phyloP scores from a whole-genome alignment of 1,140 invertebrate species.

The Leptestheria dahalacensis region DNA sequence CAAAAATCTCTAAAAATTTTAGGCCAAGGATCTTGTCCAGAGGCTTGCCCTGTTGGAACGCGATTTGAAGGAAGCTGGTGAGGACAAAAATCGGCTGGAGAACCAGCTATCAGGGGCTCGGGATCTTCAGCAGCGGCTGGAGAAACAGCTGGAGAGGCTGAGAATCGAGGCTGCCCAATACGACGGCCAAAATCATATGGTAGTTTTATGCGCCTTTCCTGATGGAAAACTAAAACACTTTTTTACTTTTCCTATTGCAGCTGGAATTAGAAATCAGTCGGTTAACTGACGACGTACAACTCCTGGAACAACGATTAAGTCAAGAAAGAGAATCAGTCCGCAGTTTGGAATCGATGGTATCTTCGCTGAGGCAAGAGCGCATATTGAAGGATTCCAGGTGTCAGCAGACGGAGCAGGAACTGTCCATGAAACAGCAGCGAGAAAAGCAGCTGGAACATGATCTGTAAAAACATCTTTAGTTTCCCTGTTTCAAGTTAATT shows the following conservation, averaged over 20 bases:
- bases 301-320: slow-evolving; percentile 9
- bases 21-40: slow-evolving; percentile 9
- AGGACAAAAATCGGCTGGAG: slow-evolving; percentile 8
- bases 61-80: slow-evolving; percentile 3
- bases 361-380: slow-evolving; percentile 9
- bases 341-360: slow-evolving; percentile 6
- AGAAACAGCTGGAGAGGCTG: slow-evolving; percentile 12
- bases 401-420: background rate
- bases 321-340: slow-evolving; percentile 10
- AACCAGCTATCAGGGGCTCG: slow-evolving; percentile 4
- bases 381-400: background rate
- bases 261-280: slow-evolving; percentile 9
- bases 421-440: background rate
- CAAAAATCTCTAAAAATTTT: background rate
- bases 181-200: slow-evolving; percentile 5
- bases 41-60: slow-evolving; percentile 7
- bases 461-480: slow-evolving; percentile 1
- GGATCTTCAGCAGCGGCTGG: slow-evolving; percentile 9
- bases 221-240: background rate
- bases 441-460: background rate
- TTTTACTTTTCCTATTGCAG: background rate
- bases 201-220: too few relatives aligned
- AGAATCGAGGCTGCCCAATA: slow-evolving; percentile 7
- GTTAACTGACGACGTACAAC: slow-evolving; percentile 2
- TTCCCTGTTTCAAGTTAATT: background rate